These are phyloP conservation scores for Candoia aspera DNA, from an alignment of 2,113 vertebrate genomes.

Conservation along the genomic window DNA sequence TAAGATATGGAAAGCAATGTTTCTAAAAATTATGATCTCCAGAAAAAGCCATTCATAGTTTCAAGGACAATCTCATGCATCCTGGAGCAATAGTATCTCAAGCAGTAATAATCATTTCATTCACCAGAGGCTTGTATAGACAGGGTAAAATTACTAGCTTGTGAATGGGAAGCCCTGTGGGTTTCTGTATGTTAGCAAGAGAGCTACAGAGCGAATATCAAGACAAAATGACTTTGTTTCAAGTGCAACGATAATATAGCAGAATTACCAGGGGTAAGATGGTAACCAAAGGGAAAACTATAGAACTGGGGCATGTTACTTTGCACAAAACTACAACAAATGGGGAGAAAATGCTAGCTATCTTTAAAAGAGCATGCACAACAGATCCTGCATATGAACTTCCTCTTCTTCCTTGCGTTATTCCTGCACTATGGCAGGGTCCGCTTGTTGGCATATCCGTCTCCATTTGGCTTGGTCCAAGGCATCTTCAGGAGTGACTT, in stretches of 20 bases:
- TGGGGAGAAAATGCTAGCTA: neutral
- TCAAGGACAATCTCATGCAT: neutral
- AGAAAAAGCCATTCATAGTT: slow-evolving; percentile 3
- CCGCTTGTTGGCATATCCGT: too few relatives aligned
- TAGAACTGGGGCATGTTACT: neutral
- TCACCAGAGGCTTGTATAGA: neutral
- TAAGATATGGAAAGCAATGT: neutral
- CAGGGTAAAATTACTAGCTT: neutral
- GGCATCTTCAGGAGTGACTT: too few relatives aligned
- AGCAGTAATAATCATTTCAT: neutral
- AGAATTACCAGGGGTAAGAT: neutral
- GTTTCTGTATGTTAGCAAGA: neutral
- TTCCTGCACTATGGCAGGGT: too few relatives aligned
- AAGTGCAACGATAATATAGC: neutral
- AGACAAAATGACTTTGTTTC: neutral
- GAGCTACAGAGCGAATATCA: neutral
- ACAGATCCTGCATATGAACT: neutral
- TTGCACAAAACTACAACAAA: neutral
- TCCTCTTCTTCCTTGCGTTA: too few relatives aligned
- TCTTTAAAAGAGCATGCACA: neutral
- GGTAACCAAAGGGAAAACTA: neutral
- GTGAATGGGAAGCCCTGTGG: neutral
- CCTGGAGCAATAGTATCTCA: neutral
- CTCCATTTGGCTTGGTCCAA: too few relatives aligned
- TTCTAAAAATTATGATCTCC: neutral